Evolutionary conservation across 2,888 invertebrate species (phyloP).

Genomic region (Diaperis boleti): DNA sequence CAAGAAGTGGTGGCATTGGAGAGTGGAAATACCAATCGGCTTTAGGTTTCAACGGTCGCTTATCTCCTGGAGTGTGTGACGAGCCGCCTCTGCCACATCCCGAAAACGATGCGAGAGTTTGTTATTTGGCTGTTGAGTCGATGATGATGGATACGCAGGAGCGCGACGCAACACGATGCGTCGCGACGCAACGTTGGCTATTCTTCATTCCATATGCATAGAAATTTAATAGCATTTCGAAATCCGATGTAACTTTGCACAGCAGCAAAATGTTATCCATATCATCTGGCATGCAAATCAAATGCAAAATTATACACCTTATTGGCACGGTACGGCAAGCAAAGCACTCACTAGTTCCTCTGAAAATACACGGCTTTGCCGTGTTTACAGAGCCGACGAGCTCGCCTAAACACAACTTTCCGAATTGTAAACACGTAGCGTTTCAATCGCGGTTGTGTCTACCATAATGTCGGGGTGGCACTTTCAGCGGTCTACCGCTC

Average conservation of each 20-base stretch:
- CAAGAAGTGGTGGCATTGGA: no score
- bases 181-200: constrained; percentile 45
- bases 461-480: constrained; percentile 43
- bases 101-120: constrained; percentile 17
- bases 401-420: constrained; percentile 57
- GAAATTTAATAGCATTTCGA: constrained; percentile 66
- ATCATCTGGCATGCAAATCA: constrained; percentile 66
- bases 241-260: constrained; percentile 62
- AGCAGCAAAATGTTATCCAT: constrained; percentile 65
- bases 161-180: constrained; percentile 11
- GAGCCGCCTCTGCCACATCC: not conserved
- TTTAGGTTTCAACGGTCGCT: not conserved
- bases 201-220: constrained; percentile 67
- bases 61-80: not conserved
- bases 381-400: constrained; percentile 57
- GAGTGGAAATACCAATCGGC: no score
- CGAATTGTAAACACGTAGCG: constrained; percentile 56
- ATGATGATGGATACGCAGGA: constrained; percentile 34
- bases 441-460: constrained; percentile 47
- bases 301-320: constrained; percentile 67
- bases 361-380: constrained; percentile 58
- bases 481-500: constrained; percentile 40
- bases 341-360: constrained; percentile 57
- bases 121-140: constrained; percentile 16
- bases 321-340: constrained; percentile 59